A percentile compares a stretch with the other conserved stretches of the same genome.
These are phyloP conservation scores for Tuta absoluta DNA, from an alignment of 2,888 invertebrate species.

Conservation along the genomic window DNA sequence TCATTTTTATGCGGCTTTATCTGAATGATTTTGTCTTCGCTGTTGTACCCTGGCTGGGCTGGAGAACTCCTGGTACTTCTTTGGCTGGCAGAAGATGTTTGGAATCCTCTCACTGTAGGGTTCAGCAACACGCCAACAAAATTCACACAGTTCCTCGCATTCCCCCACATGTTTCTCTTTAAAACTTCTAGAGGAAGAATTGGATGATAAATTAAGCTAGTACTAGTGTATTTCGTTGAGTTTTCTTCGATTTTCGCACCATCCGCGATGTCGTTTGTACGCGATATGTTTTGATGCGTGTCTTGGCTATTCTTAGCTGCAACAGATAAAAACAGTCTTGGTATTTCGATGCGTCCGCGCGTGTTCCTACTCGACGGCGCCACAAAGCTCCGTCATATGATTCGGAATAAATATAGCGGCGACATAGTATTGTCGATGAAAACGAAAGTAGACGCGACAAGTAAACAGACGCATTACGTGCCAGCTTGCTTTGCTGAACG, in stretches of 20 bases:
- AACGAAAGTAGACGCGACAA: conserved; percentile 46
- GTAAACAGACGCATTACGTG: conserved; percentile 42
- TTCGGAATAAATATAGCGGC: conserved; percentile 43
- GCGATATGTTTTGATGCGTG: conserved; percentile 65
- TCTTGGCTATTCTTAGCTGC: conserved; percentile 72
- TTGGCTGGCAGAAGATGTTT: conserved; percentile 46
- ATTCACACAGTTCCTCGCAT: conserved; percentile 63
- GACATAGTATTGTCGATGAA: conserved; percentile 28
- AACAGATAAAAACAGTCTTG: conserved; percentile 42
- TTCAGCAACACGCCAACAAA: conserved; percentile 60
- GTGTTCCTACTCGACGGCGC: conserved; percentile 64
- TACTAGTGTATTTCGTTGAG: conserved; percentile 45
- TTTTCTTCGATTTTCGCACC: conserved; percentile 52
- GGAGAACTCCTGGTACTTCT: conserved; percentile 53
- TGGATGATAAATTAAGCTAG: conserved; percentile 39
- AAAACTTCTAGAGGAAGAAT: conserved; percentile 45
- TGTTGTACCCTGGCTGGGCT: conserved; percentile 66
- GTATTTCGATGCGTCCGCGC: conserved; percentile 43
- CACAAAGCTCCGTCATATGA: conserved; percentile 71
- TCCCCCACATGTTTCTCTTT: conserved; percentile 70
- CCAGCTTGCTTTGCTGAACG: background rate
- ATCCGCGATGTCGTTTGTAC: conserved; percentile 45
- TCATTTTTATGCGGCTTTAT: conserved; percentile 70
- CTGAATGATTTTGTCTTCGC: conserved; percentile 74
- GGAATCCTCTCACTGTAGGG: conserved; percentile 55